A percentile compares a stretch with the other conserved stretches of the same genome.
phyloP scores from a whole-genome alignment of 2,888 invertebrate genomes.

The Baccha elongata region DNA sequence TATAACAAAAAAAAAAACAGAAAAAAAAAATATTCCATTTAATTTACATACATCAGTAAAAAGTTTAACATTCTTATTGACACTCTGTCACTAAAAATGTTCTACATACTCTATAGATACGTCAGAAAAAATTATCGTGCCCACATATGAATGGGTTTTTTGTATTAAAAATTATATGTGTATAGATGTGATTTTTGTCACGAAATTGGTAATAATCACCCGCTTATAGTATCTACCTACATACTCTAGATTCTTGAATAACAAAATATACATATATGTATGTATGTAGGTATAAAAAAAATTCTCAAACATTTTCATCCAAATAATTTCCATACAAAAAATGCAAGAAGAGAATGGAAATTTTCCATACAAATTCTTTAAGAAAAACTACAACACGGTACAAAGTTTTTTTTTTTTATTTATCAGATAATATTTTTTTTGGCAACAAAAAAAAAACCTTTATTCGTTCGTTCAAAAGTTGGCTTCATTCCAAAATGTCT shows the following conservation, averaged over 20 bases:
- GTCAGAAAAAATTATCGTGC: neutral
- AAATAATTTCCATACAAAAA: neutral
- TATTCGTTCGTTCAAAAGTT: slow-evolving; percentile 51
- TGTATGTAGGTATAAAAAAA: slow-evolving; percentile 23
- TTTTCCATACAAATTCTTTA: slow-evolving; percentile 24
- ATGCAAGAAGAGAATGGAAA: slow-evolving; percentile 13
- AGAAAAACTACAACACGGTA: slow-evolving; percentile 34
- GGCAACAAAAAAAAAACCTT: slow-evolving; percentile 19
- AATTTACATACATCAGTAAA: neutral
- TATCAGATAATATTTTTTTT: slow-evolving; percentile 22
- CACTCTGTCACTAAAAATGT: neutral
- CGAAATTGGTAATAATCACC: too few relatives aligned
- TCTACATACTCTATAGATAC: neutral
- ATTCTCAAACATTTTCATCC: slow-evolving; percentile 33
- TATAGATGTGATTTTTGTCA: too few relatives aligned
- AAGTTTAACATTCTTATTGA: slow-evolving; percentile 3
- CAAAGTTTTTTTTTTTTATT: slow-evolving; percentile 4
- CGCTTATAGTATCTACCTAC: neutral
- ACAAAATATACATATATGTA: neutral
- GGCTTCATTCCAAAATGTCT: slow-evolving; percentile 57
- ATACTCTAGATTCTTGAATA: neutral
- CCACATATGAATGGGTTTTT: too few relatives aligned
- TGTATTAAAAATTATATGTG: too few relatives aligned
- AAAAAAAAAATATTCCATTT: neutral
- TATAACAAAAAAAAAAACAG: neutral